Evolutionary conservation across 2,113 vertebrate genomes (phyloP), one percentile per base, ranked within the genome.

Genomic region (Bagarius yarrelli): DNA sequence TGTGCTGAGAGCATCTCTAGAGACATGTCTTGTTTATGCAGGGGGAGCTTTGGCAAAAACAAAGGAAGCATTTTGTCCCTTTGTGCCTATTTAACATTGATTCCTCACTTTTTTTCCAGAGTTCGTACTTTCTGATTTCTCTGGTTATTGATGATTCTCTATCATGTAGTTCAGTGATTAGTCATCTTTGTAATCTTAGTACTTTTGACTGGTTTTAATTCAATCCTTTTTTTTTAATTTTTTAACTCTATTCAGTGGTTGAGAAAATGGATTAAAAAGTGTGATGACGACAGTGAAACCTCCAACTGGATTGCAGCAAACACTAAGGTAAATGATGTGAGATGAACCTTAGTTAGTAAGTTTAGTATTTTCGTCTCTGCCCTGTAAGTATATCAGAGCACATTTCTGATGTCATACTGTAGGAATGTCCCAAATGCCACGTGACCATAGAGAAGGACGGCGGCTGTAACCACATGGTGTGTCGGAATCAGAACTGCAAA

Each of bases 401-500:
- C 32, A 53, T 55, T 66, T 30, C 66, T 52, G n/a, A 9, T 70
- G 36, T 83, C 63, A 30, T 78, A 32, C 52, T 74, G 32, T 91
- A 99, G 98, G 98, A 99, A 90, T 99, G 97, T 92, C 98, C 98
- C 25, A 99, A 99, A 96, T 99, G 97, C 93, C 97, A 99, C 21
- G 97, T 99, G 89, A 99, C 98, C 89, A 99, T 99, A 76, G 98
- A 99, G 89, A 99, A 99, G 92, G 97, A 99, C 18, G 98, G 98
- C 18, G 98, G 98, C 91, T 99, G 98, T 91, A 99, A 99, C 91
- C 98, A 99, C 93, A 99, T 99, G 98, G 98, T 99, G 83, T 99
- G 98, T 94, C 96, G 97, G 90, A 99, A 99, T 93, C 98, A 99
- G 94, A 99, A 98, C 91, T 99, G 98, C 94, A 99, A 99, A 95